phyloP scores from a whole-genome alignment of 2,797 vertebrate genomes.

The Coilia nasus region DNA sequence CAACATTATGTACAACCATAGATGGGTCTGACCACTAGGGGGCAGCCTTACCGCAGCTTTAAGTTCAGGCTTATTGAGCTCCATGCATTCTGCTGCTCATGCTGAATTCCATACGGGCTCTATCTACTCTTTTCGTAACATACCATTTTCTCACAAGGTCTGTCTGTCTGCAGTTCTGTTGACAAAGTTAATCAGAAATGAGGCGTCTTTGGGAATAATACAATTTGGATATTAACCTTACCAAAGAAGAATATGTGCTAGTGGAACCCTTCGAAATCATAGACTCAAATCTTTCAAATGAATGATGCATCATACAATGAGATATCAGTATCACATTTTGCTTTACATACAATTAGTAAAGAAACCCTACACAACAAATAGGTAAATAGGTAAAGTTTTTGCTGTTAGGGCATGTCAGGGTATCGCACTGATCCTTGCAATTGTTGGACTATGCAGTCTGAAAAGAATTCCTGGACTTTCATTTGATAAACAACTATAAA shows the following conservation, averaged over 20 bases:
- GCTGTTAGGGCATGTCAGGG: background rate
- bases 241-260: background rate
- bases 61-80: background rate
- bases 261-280: background rate
- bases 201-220: slow-evolving; percentile 1
- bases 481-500: too few species aligned
- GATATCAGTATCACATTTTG: background rate
- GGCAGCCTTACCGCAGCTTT: slow-evolving; percentile 1
- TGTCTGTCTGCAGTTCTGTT: background rate
- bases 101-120: background rate
- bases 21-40: slow-evolving; percentile 25
- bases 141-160: background rate
- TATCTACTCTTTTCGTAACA: background rate
- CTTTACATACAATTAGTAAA: slow-evolving; percentile 17
- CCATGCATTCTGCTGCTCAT: background rate
- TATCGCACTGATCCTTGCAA: background rate
- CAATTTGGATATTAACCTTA: background rate
- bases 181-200: background rate
- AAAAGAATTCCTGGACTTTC: background rate
- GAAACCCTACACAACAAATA: slow-evolving; percentile 1
- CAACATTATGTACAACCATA: slow-evolving; percentile 22
- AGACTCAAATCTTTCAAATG: background rate
- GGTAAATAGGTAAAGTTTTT: background rate
- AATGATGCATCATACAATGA: background rate
- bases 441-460: background rate